phyloP scores from a whole-genome alignment of 2,113 vertebrate genomes.

The Pedetes capensis region DNA sequence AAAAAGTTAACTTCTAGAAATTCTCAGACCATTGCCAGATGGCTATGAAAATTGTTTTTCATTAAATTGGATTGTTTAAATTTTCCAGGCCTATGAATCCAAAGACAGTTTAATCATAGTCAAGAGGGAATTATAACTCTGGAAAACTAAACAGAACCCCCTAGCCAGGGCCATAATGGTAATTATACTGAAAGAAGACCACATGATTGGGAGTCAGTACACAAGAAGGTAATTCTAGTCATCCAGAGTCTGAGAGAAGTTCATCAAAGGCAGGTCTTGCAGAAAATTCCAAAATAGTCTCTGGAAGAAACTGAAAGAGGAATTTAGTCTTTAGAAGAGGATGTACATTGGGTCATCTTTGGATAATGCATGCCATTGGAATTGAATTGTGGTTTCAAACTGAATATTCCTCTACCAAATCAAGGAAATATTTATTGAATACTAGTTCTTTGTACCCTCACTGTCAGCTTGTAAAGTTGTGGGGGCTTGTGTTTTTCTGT shows the following conservation, averaged over 20 bases:
- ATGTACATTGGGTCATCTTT: background rate
- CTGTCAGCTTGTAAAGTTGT: no score
- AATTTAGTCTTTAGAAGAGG: background rate
- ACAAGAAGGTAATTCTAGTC: slow-evolving; percentile 47
- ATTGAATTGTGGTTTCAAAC: background rate
- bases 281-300: background rate
- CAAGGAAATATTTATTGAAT: background rate
- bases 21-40: slow-evolving; percentile 70
- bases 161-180: slow-evolving; percentile 47
- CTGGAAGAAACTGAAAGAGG: background rate
- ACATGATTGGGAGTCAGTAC: background rate
- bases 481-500: no score
- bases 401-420: background rate
- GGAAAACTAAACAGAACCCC: slow-evolving; percentile 64
- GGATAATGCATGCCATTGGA: background rate
- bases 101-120: slow-evolving; percentile 69
- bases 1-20: slow-evolving; percentile 74
- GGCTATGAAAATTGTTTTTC: slow-evolving; percentile 71
- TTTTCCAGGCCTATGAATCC: slow-evolving; percentile 65
- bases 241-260: background rate
- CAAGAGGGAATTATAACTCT: slow-evolving; percentile 63
- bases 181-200: slow-evolving; percentile 67
- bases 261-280: background rate
- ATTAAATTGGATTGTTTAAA: slow-evolving; percentile 70
- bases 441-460: background rate